A percentile compares a stretch with the other conserved stretches of the same genome.
Evolutionary conservation across 2,888 invertebrate species (phyloP).

Genomic region (Lissocephala sabroskyi): DNA sequence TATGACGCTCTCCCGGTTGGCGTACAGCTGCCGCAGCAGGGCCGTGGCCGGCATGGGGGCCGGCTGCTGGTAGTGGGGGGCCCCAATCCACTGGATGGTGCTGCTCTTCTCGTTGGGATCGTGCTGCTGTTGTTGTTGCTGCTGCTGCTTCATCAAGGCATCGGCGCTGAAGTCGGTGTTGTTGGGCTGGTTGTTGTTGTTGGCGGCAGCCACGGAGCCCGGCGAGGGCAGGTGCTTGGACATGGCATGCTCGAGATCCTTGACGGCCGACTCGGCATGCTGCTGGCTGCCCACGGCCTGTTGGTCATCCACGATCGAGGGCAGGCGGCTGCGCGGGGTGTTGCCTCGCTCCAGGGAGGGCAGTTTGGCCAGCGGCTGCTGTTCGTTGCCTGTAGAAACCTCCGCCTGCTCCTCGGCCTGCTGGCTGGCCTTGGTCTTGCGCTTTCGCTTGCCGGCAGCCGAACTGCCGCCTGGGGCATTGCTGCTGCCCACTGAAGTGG

Average conservation of each 20-base stretch:
- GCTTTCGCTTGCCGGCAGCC: constrained; percentile 74
- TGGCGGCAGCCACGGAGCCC: constrained; percentile 70
- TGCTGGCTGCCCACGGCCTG: constrained; percentile 29
- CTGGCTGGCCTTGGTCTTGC: constrained; percentile 75
- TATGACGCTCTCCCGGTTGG: constrained; percentile 95
- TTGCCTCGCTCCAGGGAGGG: constrained; percentile 70
- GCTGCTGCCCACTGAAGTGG: no score
- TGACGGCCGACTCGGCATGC: constrained; percentile 73
- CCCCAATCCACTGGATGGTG: constrained; percentile 95
- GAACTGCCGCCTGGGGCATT: constrained; percentile 10
- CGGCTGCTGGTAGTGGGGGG: constrained; percentile 77
- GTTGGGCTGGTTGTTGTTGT: constrained; percentile 68
- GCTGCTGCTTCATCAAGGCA: constrained; percentile 84
- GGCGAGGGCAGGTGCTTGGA: constrained; percentile 90
- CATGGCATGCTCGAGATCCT: constrained; percentile 96
- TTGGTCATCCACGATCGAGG: constrained; percentile 68
- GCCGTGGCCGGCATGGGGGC: constrained; percentile 88
- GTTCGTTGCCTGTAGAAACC: constrained; percentile 16
- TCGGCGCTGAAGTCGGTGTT: constrained; percentile 92
- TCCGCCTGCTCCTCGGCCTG: constrained; percentile 69
- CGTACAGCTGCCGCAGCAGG: constrained; percentile 89
- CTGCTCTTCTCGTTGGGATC: constrained; percentile 76
- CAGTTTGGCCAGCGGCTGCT: constrained; percentile 54
- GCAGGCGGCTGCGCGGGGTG: constrained; percentile 68
- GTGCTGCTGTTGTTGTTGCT: constrained; percentile 69